Conservation (phyloP, 1,140 invertebrate species). For the Cydia amplana region DNA sequence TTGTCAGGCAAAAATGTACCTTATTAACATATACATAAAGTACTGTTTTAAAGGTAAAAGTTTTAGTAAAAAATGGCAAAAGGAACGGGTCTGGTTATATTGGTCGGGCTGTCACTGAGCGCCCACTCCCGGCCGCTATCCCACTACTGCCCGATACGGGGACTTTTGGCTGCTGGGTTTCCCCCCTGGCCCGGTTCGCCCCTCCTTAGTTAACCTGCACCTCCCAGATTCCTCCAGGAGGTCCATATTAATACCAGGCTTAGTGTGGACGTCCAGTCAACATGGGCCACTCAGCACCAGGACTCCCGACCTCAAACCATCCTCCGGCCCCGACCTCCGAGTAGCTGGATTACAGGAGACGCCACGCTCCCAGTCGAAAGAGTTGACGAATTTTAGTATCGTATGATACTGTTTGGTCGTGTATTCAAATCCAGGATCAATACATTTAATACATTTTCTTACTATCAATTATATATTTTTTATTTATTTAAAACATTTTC, state of each 20-base stretch:
- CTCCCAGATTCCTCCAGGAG: constrained; percentile 87
- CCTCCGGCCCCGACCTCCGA: constrained; percentile 91
- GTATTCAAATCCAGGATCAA: background rate
- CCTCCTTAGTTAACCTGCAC: constrained; percentile 96
- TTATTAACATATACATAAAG: background rate
- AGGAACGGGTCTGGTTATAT: constrained; percentile 92
- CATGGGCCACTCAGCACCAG: constrained; percentile 85
- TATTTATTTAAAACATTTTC: background rate
- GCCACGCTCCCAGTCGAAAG: constrained; percentile 90
- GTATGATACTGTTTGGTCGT: background rate
- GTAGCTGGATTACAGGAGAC: constrained; percentile 96
- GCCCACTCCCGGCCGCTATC: constrained; percentile 97
- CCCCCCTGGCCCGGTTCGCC: constrained; percentile 97
- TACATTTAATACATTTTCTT: background rate
- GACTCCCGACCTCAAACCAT: constrained; percentile 92
- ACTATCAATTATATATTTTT: background rate
- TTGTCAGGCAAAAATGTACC: background rate
- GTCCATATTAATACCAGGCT: constrained; percentile 96
- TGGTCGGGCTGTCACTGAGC: constrained; percentile 89
- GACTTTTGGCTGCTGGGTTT: constrained; percentile 86
- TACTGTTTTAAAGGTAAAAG: background rate
- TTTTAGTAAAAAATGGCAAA: constrained; percentile 67
- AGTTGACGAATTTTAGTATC: constrained; percentile 37
- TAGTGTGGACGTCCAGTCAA: constrained; percentile 93
- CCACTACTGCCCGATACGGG: constrained; percentile 97